Evolutionary conservation across 2,797 vertebrate species (phyloP).

Genomic region (Sciurus vulgaris): DNA sequence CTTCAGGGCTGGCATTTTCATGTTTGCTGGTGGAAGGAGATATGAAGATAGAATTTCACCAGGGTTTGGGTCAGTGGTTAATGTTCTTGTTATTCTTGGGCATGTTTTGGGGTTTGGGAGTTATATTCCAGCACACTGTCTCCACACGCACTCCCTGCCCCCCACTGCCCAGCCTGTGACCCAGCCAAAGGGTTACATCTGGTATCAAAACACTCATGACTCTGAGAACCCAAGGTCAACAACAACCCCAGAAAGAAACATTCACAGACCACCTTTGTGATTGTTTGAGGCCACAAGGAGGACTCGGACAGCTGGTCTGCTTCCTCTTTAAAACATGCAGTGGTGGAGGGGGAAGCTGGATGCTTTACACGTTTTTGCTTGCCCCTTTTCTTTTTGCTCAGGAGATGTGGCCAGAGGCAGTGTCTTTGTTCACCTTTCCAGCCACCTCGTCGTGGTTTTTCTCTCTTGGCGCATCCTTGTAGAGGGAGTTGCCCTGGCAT

Average conservation of each 20-base stretch:
- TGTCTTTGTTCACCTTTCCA: conserved; percentile 72
- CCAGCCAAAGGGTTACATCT: conserved; percentile 78
- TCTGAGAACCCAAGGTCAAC: conserved; percentile 70
- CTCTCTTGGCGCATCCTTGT: conserved; percentile 50
- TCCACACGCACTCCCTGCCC: conserved; percentile 56
- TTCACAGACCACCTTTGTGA: conserved; percentile 61
- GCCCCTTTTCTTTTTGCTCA: neutral
- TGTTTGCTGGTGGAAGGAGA: conserved; percentile 85
- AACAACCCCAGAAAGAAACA: neutral
- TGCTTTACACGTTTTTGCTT: conserved; percentile 14
- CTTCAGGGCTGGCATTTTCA: conserved; percentile 85
- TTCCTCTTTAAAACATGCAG: neutral
- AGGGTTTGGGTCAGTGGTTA: conserved; percentile 85
- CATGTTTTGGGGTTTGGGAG: conserved; percentile 82
- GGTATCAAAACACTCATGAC: conserved; percentile 81
- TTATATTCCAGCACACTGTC: conserved; percentile 82
- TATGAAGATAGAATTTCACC: conserved; percentile 86
- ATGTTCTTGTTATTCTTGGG: conserved; percentile 88
- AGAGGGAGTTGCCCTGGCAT: conserved; percentile 45
- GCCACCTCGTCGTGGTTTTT: conserved; percentile 43
- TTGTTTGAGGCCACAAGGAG: conserved; percentile 73
- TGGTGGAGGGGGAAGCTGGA: neutral
- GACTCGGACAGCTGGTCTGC: neutral
- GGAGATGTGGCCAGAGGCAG: neutral
- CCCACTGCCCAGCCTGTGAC: conserved; percentile 78